Evolutionary conservation across 1,140 invertebrate species (phyloP).

Genomic region (Oscheius sp.): DNA sequence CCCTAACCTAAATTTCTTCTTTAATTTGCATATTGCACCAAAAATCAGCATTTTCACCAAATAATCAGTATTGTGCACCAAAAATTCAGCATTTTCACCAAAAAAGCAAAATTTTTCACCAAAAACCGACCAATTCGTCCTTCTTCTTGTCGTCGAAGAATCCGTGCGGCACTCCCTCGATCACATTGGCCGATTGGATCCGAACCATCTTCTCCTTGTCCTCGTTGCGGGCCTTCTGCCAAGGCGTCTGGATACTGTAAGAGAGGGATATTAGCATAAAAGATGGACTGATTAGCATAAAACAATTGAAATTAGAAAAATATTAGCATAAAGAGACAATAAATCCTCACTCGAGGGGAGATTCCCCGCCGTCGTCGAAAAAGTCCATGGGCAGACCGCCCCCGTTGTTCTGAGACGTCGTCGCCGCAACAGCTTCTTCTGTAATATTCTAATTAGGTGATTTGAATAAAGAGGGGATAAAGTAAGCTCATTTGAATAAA

Average conservation of each 20-base stretch:
- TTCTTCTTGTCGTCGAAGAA: conserved; percentile 5
- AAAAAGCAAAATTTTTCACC: too few species aligned
- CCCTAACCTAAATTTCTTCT: neutral
- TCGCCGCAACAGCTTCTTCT: neutral
- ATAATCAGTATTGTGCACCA: too few species aligned
- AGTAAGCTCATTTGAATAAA: too few species aligned
- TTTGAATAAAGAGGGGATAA: too few species aligned
- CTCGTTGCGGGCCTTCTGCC: neutral
- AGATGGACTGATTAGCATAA: too few species aligned
- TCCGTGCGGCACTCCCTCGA: neutral
- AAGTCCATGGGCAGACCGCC: neutral
- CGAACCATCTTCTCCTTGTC: neutral
- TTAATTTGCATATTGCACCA: too few species aligned
- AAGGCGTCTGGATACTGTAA: neutral
- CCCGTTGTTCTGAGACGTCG: neutral
- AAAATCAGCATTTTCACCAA: too few species aligned
- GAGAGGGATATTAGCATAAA: neutral
- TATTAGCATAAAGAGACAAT: too few species aligned
- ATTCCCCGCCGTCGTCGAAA: neutral
- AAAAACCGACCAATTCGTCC: neutral
- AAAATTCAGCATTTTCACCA: too few species aligned
- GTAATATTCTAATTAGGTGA: too few species aligned
- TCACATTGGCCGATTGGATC: neutral
- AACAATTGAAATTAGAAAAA: too few species aligned
- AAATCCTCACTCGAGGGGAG: neutral